Evolutionary conservation across 1,140 invertebrate species (phyloP).

Genomic region (Lepidurus arcticus): DNA sequence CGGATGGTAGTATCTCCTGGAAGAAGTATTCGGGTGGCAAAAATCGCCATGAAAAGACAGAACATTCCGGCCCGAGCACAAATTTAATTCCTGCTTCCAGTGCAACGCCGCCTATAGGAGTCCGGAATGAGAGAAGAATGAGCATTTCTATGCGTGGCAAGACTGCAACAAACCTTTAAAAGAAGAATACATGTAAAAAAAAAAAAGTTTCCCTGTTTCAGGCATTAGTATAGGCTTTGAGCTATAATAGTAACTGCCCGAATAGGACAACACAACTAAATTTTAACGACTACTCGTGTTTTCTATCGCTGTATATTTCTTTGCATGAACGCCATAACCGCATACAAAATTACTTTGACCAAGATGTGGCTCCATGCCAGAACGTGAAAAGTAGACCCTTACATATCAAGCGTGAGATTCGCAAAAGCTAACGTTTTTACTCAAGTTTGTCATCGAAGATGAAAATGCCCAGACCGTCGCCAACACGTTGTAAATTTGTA

Average conservation of each 20-base stretch:
- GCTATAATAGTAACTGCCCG: too few species aligned
- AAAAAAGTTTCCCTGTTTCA: too few species aligned
- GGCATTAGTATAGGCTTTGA: too few species aligned
- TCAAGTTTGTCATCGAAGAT: constrained; percentile 53
- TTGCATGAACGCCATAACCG: too few species aligned
- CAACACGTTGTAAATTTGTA: constrained; percentile 56
- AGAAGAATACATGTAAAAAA: neutral
- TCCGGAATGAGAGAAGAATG: neutral
- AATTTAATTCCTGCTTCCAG: neutral
- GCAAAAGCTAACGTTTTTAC: neutral
- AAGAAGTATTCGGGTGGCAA: neutral
- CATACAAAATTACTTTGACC: too few species aligned
- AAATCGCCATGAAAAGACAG: constrained; percentile 1
- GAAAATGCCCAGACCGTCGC: constrained; percentile 57
- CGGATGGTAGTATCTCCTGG: constrained; percentile 28
- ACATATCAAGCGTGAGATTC: too few species aligned
- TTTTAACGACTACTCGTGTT: too few species aligned
- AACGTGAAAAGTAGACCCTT: too few species aligned
- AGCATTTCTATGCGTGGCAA: neutral
- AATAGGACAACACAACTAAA: too few species aligned
- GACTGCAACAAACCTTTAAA: neutral
- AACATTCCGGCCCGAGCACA: neutral
- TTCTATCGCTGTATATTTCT: too few species aligned
- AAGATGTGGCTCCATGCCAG: too few species aligned
- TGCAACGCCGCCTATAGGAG: neutral